Conservation (phyloP, 1,140 invertebrate genomes). For the Odontomachus brunneus region DNA sequence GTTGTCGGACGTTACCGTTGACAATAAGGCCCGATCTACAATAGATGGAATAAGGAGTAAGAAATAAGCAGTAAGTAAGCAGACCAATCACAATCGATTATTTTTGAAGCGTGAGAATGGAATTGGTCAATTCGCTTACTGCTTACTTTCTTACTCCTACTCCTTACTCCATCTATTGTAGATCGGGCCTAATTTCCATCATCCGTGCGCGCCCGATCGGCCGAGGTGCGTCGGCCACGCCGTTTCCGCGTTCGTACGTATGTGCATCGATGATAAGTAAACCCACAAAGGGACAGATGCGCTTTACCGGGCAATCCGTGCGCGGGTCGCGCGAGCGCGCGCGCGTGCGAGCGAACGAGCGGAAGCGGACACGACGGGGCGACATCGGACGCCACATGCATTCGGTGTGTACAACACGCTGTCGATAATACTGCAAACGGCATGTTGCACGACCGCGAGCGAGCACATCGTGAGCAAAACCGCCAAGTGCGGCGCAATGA, state of each 20-base stretch:
- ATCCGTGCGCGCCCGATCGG: conserved; percentile 1
- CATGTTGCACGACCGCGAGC: conserved; percentile 11
- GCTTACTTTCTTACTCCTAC: too few species aligned
- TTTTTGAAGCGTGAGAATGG: too few species aligned
- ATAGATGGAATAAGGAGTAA: too few species aligned
- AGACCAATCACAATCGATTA: too few species aligned
- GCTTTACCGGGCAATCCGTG: conserved; percentile 39
- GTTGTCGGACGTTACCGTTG: neutral
- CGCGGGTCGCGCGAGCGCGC: neutral
- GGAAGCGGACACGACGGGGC: neutral
- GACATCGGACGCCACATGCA: neutral
- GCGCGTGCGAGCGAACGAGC: neutral
- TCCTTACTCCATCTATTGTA: too few species aligned
- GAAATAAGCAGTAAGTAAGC: too few species aligned
- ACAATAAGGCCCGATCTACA: conserved; percentile 27
- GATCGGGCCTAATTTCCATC: conserved; percentile 54
- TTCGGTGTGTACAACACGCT: neutral
- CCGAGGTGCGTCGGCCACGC: neutral
- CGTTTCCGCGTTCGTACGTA: conserved; percentile 14
- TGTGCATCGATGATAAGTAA: conserved; percentile 1
- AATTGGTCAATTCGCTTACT: too few species aligned
- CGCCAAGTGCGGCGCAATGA: conserved; percentile 23
- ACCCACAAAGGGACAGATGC: conserved; percentile 29
- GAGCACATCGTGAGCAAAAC: neutral
- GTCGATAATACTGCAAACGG: conserved; percentile 31